phyloP scores from a whole-genome alignment of 2,797 vertebrate genomes.

The Mus caroli region DNA sequence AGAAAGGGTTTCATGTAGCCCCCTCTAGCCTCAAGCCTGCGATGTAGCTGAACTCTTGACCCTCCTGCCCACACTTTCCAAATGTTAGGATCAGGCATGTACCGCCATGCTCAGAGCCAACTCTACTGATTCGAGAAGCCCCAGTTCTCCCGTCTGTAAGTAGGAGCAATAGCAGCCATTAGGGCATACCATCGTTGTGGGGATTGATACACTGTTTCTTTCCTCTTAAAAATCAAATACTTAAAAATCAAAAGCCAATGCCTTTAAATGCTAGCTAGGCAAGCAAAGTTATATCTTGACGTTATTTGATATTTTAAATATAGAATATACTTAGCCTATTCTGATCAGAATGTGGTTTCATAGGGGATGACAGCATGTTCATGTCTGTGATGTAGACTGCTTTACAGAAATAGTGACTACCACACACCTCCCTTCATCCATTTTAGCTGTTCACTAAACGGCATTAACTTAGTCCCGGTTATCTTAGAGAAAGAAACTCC shows the following conservation, averaged over 20 bases:
- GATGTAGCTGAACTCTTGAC: not conserved
- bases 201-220: not conserved
- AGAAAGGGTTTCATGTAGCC: not conserved
- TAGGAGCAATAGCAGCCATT: not conserved
- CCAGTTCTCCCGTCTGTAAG: not conserved
- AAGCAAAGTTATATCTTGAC: not conserved
- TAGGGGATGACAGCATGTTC: not conserved
- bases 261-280: not conserved
- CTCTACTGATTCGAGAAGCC: not conserved
- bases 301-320: not conserved
- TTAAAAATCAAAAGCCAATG: not conserved
- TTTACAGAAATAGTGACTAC: not conserved
- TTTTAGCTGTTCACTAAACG: constrained; percentile 5
- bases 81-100: not conserved
- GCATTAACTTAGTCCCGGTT: constrained; percentile 31
- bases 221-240: no score
- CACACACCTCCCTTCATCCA: not conserved
- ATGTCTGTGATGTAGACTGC: constrained; percentile 12
- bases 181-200: not conserved
- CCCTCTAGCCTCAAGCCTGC: not conserved
- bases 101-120: no score
- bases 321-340: constrained; percentile 45
- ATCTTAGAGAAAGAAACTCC: constrained; percentile 58
- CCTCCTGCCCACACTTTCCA: not conserved
- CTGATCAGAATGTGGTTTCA: constrained; percentile 26